A percentile compares a stretch with the other conserved stretches of the same genome.
phyloP scores from a whole-genome alignment of 2,113 vertebrate species.

The Centrocercus urophasianus region DNA sequence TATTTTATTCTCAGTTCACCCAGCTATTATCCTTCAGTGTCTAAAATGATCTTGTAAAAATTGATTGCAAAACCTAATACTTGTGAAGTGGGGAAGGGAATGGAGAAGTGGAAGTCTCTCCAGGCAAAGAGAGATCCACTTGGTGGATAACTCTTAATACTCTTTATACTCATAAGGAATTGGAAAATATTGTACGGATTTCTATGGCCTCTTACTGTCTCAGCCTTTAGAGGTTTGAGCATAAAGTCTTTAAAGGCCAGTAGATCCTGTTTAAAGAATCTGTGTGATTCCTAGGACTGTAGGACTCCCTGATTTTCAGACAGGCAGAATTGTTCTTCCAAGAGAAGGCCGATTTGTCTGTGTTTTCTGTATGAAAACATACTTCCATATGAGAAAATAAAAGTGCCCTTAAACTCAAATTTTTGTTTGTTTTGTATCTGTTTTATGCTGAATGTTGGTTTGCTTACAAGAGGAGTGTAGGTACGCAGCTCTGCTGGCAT shows the following conservation, averaged over 20 bases:
- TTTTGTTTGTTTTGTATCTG: not conserved
- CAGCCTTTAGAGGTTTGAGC: not conserved
- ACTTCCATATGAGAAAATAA: no score
- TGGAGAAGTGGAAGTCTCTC: not conserved
- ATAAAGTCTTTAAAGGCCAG: not conserved
- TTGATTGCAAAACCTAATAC: not conserved
- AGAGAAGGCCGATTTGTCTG: not conserved
- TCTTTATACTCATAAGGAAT: rapidly evolving
- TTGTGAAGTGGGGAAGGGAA: not conserved
- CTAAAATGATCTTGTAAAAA: not conserved
- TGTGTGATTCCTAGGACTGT: not conserved
- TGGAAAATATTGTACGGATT: not conserved
- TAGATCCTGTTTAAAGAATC: not conserved
- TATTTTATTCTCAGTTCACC: not conserved
- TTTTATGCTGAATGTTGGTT: not conserved
- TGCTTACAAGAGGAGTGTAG: rapidly evolving
- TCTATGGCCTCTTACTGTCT: not conserved
- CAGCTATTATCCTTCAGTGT: not conserved
- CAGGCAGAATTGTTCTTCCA: not conserved
- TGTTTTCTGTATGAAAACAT: not conserved
- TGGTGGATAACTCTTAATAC: not conserved
- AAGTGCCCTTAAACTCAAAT: not conserved
- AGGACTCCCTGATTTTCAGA: not conserved
- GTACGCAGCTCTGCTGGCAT: not conserved
- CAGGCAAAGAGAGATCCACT: not conserved